A percentile compares a stretch with the other conserved stretches of the same genome.
Evolutionary conservation across 2,888 invertebrate genomes (phyloP).

Genomic region (Horisme vitalbata): DNA sequence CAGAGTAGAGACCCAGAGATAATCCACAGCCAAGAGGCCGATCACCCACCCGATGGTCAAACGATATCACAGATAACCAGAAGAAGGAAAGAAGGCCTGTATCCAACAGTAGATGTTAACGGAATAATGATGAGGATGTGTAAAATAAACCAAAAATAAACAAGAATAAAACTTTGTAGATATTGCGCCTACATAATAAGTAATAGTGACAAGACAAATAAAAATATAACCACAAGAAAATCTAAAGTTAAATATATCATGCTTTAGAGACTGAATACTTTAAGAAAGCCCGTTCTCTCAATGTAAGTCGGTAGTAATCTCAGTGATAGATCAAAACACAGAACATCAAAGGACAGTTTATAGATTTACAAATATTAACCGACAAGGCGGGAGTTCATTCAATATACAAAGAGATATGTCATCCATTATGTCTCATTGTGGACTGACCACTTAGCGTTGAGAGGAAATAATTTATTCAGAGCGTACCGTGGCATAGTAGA

Average conservation of each 20-base stretch:
- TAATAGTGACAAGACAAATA: slow-evolving; percentile 5
- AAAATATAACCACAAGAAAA: slow-evolving; percentile 7
- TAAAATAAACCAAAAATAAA: no score
- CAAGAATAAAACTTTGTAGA: no score
- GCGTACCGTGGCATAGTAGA: slow-evolving; percentile 39
- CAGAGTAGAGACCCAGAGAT: no score
- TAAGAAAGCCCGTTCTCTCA: slow-evolving; percentile 25
- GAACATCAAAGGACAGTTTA: slow-evolving; percentile 55
- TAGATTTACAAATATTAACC: slow-evolving; percentile 51
- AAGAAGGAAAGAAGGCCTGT: no score
- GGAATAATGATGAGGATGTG: no score
- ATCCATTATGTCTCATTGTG: slow-evolving; percentile 71
- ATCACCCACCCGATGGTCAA: no score
- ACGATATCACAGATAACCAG: no score
- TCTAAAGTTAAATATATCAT: slow-evolving; percentile 17
- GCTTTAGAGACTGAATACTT: slow-evolving; percentile 11
- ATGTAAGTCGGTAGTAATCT: slow-evolving; percentile 44
- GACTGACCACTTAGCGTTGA: slow-evolving; percentile 67
- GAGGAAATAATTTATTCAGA: slow-evolving; percentile 77
- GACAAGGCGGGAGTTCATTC: slow-evolving; percentile 56
- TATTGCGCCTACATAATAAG: neutral
- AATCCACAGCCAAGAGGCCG: no score
- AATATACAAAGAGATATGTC: slow-evolving; percentile 67
- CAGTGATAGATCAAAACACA: slow-evolving; percentile 47
- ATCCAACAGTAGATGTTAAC: no score